Conservation (phyloP, 2,797 vertebrate genomes). For the Tiaroga cobitis region DNA sequence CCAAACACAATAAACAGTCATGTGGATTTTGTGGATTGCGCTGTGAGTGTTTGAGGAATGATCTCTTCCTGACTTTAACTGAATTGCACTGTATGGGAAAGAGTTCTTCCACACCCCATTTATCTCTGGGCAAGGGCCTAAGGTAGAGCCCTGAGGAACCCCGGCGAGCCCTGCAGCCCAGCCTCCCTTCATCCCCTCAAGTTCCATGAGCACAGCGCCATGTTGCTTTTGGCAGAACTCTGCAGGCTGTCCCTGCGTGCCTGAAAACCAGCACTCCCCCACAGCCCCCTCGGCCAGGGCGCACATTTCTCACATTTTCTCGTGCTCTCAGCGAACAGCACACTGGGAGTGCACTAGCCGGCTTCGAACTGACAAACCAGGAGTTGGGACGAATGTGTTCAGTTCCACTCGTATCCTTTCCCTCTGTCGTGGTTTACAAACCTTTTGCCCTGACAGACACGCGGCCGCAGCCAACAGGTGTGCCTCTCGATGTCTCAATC, state of each 20-base stretch:
- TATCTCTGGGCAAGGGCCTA: constrained; percentile 61
- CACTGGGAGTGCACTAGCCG: constrained; percentile 46
- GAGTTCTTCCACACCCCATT: constrained; percentile 51
- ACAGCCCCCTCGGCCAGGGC: constrained; percentile 72
- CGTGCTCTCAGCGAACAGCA: constrained; percentile 52
- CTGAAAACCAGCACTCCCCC: constrained; percentile 72
- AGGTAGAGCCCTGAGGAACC: constrained; percentile 69
- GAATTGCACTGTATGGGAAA: constrained; percentile 53
- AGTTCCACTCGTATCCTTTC: constrained; percentile 36
- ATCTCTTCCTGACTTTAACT: constrained; percentile 57
- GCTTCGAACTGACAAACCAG: constrained; percentile 44
- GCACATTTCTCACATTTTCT: constrained; percentile 84
- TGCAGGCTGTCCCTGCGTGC: constrained; percentile 80
- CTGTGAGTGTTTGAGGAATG: constrained; percentile 35
- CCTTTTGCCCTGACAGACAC: constrained; percentile 61
- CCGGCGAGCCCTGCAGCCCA: constrained; percentile 56
- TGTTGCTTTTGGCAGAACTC: constrained; percentile 85
- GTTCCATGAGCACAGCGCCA: constrained; percentile 72
- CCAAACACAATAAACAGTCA: constrained; percentile 13
- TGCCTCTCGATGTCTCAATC: constrained; percentile 62
- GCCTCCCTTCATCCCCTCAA: constrained; percentile 51
- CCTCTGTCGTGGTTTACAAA: constrained; percentile 63
- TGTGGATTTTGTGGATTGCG: constrained; percentile 17
- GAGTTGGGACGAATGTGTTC: constrained; percentile 32
- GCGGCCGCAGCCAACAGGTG: constrained; percentile 53